Evolutionary conservation across 92 coral and sea anemone genomes (phyloP).

Genomic region (Pocillopora meandrina): DNA sequence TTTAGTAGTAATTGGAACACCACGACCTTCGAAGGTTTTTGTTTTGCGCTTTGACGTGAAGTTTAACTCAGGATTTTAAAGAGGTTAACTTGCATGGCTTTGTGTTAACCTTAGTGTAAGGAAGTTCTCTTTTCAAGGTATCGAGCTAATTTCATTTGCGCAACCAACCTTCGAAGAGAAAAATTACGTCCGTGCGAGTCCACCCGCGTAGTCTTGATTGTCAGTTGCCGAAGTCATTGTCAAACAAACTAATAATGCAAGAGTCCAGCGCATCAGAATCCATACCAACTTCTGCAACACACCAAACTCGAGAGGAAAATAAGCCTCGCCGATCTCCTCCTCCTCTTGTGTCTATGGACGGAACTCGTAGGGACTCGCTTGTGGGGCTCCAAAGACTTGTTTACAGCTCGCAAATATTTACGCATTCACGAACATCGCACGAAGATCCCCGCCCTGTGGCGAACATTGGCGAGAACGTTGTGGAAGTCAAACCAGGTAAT

Average conservation of each 20-base stretch:
- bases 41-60: not conserved
- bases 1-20: slow-evolving; percentile 28
- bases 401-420: slow-evolving; percentile 77
- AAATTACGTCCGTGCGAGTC: not conserved
- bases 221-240: not conserved
- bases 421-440: slow-evolving; percentile 48
- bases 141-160: not conserved
- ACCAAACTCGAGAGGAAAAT: slow-evolving; percentile 49
- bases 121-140: not conserved
- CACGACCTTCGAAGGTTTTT: not conserved
- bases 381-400: slow-evolving; percentile 84
- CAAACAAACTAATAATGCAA: slow-evolving; percentile 15
- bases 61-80: not conserved
- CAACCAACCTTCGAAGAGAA: not conserved
- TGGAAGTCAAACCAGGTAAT: slow-evolving; percentile 45
- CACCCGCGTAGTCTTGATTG: not conserved
- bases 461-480: slow-evolving; percentile 41
- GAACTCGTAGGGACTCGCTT: slow-evolving; percentile 72
- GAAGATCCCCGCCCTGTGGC: slow-evolving; percentile 38
- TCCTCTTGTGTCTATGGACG: slow-evolving; percentile 75
- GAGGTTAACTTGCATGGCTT: not conserved
- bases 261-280: slow-evolving; percentile 4
- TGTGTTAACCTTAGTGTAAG: not conserved
- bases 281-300: slow-evolving; percentile 14
- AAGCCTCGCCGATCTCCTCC: slow-evolving; percentile 83